Evolutionary conservation across 30 jellyfish, hydroid and myxozoan genomes (phyloP), one percentile per base, ranked within the genome.

Genomic region (Sanderia malayensis): DNA sequence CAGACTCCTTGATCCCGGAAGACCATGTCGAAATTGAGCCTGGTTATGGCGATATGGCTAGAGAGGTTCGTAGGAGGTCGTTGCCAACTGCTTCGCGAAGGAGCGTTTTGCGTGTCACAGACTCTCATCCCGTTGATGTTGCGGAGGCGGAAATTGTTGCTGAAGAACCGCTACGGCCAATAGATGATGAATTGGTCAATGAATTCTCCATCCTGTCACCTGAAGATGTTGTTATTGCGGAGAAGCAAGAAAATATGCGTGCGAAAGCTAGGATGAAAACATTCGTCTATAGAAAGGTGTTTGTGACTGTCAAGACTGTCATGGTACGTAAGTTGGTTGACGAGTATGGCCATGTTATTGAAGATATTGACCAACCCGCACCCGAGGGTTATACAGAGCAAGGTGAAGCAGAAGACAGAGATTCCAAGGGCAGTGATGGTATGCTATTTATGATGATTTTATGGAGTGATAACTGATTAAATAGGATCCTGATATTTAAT

Each of bases 221-320:
- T 29, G 70, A 44, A 10, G 86, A 75, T 10, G 32, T 44, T 20
- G 44, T 7, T 13, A 60, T 25, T 4, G 86, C 86, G n/a, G 86
- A 75, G 25, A 31, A 31, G 20, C 25, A 23, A 13, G 78, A 58
- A 46, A 71, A 75, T 44, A 37, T 26, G 32, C 66, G 46, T n/a
- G 49, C 86, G 1, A 60, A 45, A 60, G 66, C 44, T 1, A 46
- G 46, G 29, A 68, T 57, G 60, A 80, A 70, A 61, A 80, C 92
- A 1, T 67, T 63, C 55, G 92, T 80, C 8, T 80, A 80, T 73
- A 22, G 92, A n/a, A 67, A 68, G 46, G 92, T 46, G 0, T 7
- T 66, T 17, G 74, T 80, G 9, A 66, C 92, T 3, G 34, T 34
- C 52, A 80, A 80, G 72, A 80, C 92, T 52, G 79, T 80, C 11